Percentiles rank a stretch among this genome's conserved stretches.
Conservation (phyloP, 1,140 invertebrate genomes). For the Paraescarpia echinospica region DNA sequence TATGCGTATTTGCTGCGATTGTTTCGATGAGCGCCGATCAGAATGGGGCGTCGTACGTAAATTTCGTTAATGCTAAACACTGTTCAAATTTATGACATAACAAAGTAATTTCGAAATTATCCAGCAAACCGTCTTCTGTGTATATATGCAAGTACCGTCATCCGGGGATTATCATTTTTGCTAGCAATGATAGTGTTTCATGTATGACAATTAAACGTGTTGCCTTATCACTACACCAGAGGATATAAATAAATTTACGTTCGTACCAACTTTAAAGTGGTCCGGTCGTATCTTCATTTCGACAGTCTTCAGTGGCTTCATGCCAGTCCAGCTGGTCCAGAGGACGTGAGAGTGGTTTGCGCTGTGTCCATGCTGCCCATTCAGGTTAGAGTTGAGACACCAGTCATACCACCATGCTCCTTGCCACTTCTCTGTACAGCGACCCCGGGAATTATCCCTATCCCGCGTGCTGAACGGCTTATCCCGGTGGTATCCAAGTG, state of each 20-base stretch:
- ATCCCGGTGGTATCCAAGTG: constrained; percentile 17
- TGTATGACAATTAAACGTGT: too few relatives aligned
- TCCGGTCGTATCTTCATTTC: background rate
- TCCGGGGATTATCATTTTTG: too few relatives aligned
- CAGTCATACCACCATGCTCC: constrained; percentile 50
- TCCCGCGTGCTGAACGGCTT: constrained; percentile 25
- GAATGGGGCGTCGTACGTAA: too few relatives aligned
- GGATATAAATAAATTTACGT: background rate
- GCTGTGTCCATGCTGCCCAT: constrained; percentile 40
- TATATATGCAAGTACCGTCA: too few relatives aligned
- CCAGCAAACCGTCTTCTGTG: too few relatives aligned
- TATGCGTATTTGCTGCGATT: too few relatives aligned
- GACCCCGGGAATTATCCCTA: constrained; percentile 20
- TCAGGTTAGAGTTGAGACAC: constrained; percentile 47
- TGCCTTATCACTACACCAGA: too few relatives aligned
- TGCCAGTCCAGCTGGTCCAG: background rate
- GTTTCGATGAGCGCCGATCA: too few relatives aligned
- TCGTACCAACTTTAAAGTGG: background rate
- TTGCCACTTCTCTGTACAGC: constrained; percentile 31
- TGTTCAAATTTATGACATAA: too few relatives aligned
- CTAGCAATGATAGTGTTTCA: too few relatives aligned
- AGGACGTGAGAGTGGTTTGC: constrained; percentile 22
- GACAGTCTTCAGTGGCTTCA: background rate
- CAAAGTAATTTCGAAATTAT: too few relatives aligned
- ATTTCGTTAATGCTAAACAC: too few relatives aligned